A percentile compares a stretch with the other conserved stretches of the same genome.
Evolutionary conservation across 2,888 invertebrate genomes (phyloP).

Genomic region (Sinodicranocentrus sp.): DNA sequence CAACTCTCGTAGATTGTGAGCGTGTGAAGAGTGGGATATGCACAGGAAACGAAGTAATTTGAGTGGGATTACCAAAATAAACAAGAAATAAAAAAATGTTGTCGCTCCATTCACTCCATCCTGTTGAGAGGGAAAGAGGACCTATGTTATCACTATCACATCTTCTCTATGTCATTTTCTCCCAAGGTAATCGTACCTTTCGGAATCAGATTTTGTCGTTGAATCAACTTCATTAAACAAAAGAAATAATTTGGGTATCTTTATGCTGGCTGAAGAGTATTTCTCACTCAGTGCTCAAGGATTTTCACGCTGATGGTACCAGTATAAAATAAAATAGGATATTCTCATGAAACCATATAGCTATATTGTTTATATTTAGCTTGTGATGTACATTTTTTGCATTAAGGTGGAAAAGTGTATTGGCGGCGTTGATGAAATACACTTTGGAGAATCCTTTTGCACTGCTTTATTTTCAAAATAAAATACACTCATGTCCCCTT

Average conservation of each 20-base stretch:
- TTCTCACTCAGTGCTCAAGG: too few species aligned
- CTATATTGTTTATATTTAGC: too few species aligned
- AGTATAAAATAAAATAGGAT: too few species aligned
- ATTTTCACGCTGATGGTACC: too few species aligned
- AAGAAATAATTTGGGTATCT: not conserved
- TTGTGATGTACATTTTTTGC: too few species aligned
- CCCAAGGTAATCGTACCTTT: not conserved
- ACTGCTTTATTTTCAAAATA: not conserved
- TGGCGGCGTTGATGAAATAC: conserved; percentile 3
- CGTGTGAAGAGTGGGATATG: not conserved
- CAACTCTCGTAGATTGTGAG: not conserved
- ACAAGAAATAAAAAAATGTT: conserved; percentile 56
- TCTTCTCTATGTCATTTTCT: not conserved
- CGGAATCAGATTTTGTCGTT: not conserved
- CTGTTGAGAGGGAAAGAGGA: not conserved
- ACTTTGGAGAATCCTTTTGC: conserved; percentile 9
- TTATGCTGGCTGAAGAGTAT: too few species aligned
- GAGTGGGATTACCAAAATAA: conserved; percentile 60
- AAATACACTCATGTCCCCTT: not conserved
- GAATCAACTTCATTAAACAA: conserved; percentile 27
- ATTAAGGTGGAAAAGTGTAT: not conserved
- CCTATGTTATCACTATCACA: not conserved
- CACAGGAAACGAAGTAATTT: conserved; percentile 45
- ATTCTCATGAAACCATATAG: too few species aligned
- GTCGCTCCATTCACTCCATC: conserved; percentile 8